Conservation (phyloP, 1,140 invertebrate species). For the Leptinotarsa defecta region DNA sequence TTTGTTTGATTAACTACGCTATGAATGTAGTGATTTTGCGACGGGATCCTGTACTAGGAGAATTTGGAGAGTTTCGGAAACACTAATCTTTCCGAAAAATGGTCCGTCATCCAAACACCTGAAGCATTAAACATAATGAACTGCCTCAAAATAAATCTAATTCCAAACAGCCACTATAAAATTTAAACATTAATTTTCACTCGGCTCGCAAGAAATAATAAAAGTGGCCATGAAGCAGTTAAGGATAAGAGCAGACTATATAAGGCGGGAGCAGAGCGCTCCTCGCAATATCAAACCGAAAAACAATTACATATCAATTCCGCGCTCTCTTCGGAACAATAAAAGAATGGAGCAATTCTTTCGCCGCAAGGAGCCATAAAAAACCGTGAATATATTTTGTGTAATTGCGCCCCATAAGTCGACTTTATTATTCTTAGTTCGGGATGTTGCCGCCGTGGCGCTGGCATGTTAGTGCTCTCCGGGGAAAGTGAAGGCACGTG, state of each 20-base stretch:
- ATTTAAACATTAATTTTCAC: conserved; percentile 25
- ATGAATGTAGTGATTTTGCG: no score
- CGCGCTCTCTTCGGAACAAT: conserved; percentile 48
- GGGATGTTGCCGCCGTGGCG: conserved; percentile 45
- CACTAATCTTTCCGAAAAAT: no score
- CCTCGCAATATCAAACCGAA: conserved; percentile 39
- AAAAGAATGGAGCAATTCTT: conserved; percentile 55
- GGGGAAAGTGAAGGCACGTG: conserved; percentile 46
- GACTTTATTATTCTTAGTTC: conserved; percentile 55
- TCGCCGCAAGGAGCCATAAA: conserved; percentile 56
- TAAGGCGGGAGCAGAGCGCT: conserved; percentile 1
- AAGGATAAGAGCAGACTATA: background rate
- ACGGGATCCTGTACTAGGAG: no score
- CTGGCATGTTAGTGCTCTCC: conserved; percentile 52
- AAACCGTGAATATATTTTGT: conserved; percentile 57
- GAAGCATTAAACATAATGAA: background rate
- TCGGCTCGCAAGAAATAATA: conserved; percentile 27
- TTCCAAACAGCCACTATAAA: conserved; percentile 15
- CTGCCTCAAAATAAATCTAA: background rate
- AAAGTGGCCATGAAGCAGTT: conserved; percentile 1
- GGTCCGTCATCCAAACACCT: no score
- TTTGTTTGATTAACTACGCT: no score
- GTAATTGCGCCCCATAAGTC: conserved; percentile 56
- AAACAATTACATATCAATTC: conserved; percentile 56
- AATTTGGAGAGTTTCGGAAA: no score